Evolutionary conservation across 2,113 vertebrate genomes (phyloP), one percentile per base, ranked within the genome.

Genomic region (Lanius collurio): DNA sequence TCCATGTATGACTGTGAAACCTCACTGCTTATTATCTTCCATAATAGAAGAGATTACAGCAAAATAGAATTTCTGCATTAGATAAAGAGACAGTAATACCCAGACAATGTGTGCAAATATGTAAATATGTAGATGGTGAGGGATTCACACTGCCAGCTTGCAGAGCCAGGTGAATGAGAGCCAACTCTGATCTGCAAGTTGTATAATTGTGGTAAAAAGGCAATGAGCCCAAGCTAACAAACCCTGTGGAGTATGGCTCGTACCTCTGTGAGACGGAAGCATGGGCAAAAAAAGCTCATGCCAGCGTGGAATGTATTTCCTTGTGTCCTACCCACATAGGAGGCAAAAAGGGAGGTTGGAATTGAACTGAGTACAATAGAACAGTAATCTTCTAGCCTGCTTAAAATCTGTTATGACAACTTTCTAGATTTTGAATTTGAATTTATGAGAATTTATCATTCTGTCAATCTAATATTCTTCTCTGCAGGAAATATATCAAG

Each of bases 141-240:
- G 50, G 83, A 92, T 78, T 92, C 93, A 88, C 39, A 31, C 13
- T 78, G 83, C 50, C 88, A 78, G 71, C 59, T 90, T 0, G 0
- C 71, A 86, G 68, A 95, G 79, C 55, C 88, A 93, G 90, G 85
- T 93, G 94, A 93, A 74, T 13, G 55, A 77, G 59, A 93, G 89
- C 92, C 94, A 96, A 31, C 59, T 77, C 82, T 47, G 39, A 90
- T 83, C 35, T 80, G 92, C 47, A 94, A 92, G 83, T 89, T 89
- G 71, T 70, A 33, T 92, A 96, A 96, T 53, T 92, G 88, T 77
- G 39, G 39, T 93, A 89, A 95, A 97, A 93, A 75, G 92, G 95
- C 94, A 90, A 59, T 46, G 35, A 90, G 92, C 85, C 92, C 50
- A 42, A 90, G 86, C 79, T 92, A 95, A 92, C 52, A 94, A 94